Conservation (phyloP, 1,140 invertebrate genomes). For the Achroia grisella region DNA sequence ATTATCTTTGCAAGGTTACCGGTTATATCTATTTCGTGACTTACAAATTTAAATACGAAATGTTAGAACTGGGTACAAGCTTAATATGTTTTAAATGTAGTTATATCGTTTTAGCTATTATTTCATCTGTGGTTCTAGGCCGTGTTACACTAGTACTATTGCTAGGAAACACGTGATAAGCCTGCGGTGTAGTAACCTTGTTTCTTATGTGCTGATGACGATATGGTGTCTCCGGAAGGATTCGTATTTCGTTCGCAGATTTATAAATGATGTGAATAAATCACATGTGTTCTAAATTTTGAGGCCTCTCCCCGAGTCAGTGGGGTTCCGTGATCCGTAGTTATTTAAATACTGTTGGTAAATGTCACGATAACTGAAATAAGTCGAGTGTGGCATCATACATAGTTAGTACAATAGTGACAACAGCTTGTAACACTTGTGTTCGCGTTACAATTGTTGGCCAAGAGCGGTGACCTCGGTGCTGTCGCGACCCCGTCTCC, state of each 20-base stretch:
- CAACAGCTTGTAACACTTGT: constrained; percentile 24
- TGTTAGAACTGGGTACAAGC: not conserved
- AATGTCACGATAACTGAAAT: constrained; percentile 6
- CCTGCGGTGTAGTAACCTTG: constrained; percentile 24
- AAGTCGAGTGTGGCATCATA: not conserved
- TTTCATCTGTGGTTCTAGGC: not conserved
- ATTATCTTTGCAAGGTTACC: constrained; percentile 4
- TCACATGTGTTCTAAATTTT: not conserved
- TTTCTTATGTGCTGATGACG: constrained; percentile 7
- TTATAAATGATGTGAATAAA: constrained; percentile 19
- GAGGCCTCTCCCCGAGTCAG: too few relatives aligned
- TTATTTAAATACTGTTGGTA: not conserved
- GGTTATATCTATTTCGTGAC: constrained; percentile 19
- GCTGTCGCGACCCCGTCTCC: not conserved
- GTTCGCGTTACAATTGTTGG: constrained; percentile 6
- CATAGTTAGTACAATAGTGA: constrained; percentile 15
- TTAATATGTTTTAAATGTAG: not conserved
- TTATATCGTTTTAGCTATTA: not conserved
- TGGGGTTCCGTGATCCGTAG: too few relatives aligned
- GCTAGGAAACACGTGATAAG: constrained; percentile 2
- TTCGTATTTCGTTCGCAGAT: constrained; percentile 12
- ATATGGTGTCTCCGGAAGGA: constrained; percentile 26
- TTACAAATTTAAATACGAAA: constrained; percentile 20
- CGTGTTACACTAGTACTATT: not conserved
- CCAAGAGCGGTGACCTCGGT: constrained; percentile 8